These are phyloP conservation scores for Mechanitis mazaeus DNA, from an alignment of 2,888 invertebrate species.

Conservation along the genomic window DNA sequence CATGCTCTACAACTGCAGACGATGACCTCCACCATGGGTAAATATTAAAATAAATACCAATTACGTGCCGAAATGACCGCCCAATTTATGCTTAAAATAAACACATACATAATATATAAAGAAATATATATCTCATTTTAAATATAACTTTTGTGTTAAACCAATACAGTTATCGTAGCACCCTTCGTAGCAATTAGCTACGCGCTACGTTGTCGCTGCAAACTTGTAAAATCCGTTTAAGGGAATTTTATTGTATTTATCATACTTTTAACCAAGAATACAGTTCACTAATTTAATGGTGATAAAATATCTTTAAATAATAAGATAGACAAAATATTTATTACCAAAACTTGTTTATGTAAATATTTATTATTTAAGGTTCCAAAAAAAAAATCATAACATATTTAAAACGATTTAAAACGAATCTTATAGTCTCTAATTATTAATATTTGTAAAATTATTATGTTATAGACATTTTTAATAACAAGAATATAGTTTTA, in stretches of 20 bases:
- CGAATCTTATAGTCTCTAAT: too few species aligned
- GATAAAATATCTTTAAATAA: too few species aligned
- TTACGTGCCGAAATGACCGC: not conserved
- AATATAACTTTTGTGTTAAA: slow-evolving; percentile 1
- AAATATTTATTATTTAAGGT: too few species aligned
- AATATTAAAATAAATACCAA: slow-evolving; percentile 34
- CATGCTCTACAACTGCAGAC: slow-evolving; percentile 67
- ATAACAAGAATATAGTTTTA: too few species aligned
- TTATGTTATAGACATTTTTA: too few species aligned
- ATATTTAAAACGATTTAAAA: too few species aligned
- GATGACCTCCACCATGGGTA: slow-evolving; percentile 76
- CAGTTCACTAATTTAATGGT: not conserved
- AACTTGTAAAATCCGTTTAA: slow-evolving; percentile 7
- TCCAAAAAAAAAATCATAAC: too few species aligned
- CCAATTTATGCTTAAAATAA: not conserved
- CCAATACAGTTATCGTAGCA: slow-evolving; percentile 16
- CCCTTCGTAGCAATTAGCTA: slow-evolving; percentile 18
- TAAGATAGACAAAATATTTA: too few species aligned
- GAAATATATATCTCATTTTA: not conserved
- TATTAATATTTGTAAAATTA: too few species aligned
- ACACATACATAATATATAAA: slow-evolving; percentile 1
- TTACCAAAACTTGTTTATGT: too few species aligned
- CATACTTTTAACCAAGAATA: not conserved
- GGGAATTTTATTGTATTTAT: not conserved
- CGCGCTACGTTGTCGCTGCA: slow-evolving; percentile 15